These are phyloP conservation scores for Trichomycterus rosablanca DNA, from an alignment of 2,113 vertebrate genomes.

Conservation along the genomic window DNA sequence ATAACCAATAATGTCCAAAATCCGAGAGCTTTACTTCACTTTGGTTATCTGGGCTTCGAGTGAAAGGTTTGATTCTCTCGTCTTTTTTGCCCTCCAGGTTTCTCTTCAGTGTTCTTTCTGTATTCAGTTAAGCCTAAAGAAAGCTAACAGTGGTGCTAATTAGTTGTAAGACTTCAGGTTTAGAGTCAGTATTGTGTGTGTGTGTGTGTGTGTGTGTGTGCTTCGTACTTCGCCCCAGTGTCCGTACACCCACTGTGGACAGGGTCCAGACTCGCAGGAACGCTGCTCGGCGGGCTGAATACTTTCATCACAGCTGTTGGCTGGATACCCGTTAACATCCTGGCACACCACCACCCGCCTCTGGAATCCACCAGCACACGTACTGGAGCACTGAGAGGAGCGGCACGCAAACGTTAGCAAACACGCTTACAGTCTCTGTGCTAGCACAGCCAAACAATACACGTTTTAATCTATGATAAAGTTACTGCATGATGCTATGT, in stretches of 20 bases:
- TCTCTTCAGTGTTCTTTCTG: too few relatives aligned
- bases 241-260: conserved; percentile 92
- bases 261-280: conserved; percentile 89
- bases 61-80: too few relatives aligned
- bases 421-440: not conserved
- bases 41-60: too few relatives aligned
- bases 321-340: conserved; percentile 89
- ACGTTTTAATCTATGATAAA: too few relatives aligned
- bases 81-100: too few relatives aligned
- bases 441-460: not conserved
- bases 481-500: too few relatives aligned
- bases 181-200: not conserved
- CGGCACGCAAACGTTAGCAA: conserved; percentile 23
- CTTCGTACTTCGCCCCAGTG: conserved; percentile 68
- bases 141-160: too few relatives aligned
- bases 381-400: conserved; percentile 86
- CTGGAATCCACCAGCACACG: conserved; percentile 93
- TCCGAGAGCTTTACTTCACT: too few relatives aligned
- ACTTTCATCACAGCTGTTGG: conserved; percentile 82
- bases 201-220: not conserved
- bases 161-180: too few relatives aligned
- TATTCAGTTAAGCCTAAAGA: too few relatives aligned
- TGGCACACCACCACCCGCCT: conserved; percentile 96
- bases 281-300: conserved; percentile 83
- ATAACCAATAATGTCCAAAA: too few relatives aligned